These are phyloP conservation scores for Steinernema feltiae DNA, from an alignment of 1,140 invertebrate species.

Conservation along the genomic window DNA sequence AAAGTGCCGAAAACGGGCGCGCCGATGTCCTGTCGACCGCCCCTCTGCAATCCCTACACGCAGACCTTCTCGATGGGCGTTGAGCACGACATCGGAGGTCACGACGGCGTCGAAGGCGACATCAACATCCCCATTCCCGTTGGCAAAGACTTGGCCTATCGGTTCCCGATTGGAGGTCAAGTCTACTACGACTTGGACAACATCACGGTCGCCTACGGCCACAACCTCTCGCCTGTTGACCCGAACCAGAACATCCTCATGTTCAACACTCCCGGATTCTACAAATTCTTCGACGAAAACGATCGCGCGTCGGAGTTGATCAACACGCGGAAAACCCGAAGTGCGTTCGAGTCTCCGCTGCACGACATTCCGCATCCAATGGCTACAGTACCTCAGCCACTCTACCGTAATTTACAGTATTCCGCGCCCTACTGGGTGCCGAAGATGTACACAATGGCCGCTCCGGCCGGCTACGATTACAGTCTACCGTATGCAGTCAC, in stretches of 20 bases:
- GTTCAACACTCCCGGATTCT: not conserved
- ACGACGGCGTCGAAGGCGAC: conserved; percentile 37
- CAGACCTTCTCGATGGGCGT: conserved; percentile 33
- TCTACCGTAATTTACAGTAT: no score
- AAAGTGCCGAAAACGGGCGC: conserved; percentile 26
- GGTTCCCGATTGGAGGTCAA: conserved; percentile 33
- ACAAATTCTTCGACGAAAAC: not conserved
- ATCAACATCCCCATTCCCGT: conserved; percentile 36
- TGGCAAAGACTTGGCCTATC: conserved; percentile 33
- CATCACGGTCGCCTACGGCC: conserved; percentile 31
- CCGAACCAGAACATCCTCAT: conserved; percentile 24
- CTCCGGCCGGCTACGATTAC: no score
- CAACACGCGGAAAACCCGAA: no score
- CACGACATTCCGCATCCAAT: no score
- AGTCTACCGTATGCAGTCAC: no score
- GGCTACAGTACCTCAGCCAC: no score
- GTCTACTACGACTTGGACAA: conserved; percentile 34
- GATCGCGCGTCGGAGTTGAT: no score
- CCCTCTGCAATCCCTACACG: conserved; percentile 36
- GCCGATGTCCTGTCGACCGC: conserved; percentile 29
- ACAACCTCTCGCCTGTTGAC: conserved; percentile 32
- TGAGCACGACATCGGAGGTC: conserved; percentile 33
- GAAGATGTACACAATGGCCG: no score
- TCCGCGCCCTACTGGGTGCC: no score
- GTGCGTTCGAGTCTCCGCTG: no score